Conservation (phyloP, 2,888 invertebrate genomes). For the Nomada flava region DNA sequence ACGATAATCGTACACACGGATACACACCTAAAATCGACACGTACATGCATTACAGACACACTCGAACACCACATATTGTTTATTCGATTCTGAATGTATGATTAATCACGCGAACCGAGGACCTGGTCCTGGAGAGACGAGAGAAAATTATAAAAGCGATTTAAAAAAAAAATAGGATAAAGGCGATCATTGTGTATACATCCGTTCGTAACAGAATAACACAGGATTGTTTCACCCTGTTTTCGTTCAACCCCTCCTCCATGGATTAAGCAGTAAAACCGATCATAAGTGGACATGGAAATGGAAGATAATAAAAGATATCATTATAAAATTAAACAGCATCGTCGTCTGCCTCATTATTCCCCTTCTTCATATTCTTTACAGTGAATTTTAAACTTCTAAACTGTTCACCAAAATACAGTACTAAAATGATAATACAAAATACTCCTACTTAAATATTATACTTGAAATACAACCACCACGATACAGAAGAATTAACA, state of each 20-base stretch:
- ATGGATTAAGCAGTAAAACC: constrained; percentile 29
- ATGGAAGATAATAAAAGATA: constrained; percentile 47
- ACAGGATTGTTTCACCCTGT: constrained; percentile 63
- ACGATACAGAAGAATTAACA: no score
- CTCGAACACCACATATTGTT: constrained; percentile 54
- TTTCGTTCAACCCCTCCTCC: constrained; percentile 17
- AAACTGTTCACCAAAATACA: background rate
- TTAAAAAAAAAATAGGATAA: background rate
- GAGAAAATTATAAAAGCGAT: background rate
- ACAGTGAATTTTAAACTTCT: background rate
- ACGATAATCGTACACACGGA: constrained; percentile 63
- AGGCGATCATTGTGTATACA: constrained; percentile 76
- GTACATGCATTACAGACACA: background rate
- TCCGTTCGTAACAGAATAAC: constrained; percentile 78
- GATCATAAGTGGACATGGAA: constrained; percentile 47
- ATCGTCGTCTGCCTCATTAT: constrained; percentile 1
- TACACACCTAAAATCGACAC: constrained; percentile 9
- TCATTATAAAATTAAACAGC: constrained; percentile 39
- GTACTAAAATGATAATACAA: no score
- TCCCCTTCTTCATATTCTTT: background rate
- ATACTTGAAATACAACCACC: no score
- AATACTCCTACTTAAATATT: no score
- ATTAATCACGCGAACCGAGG: constrained; percentile 66
- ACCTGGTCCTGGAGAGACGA: constrained; percentile 11
- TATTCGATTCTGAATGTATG: constrained; percentile 71